phyloP scores from a whole-genome alignment of 2,888 invertebrate species.

The Drosophila trichaetosa region DNA sequence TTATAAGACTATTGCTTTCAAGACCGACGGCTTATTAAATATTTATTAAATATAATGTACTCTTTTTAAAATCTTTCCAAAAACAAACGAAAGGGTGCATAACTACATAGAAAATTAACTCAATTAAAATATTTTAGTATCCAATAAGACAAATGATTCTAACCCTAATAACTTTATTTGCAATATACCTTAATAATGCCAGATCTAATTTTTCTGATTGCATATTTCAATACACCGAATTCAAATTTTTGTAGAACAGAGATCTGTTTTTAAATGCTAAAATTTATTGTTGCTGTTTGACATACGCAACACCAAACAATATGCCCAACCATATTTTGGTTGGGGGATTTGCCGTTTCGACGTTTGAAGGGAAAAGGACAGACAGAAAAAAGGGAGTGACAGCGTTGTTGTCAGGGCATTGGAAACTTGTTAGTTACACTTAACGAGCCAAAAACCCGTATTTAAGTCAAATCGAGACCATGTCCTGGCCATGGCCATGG shows the following conservation, averaged over 20 bases:
- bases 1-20: background rate
- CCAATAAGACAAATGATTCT: background rate
- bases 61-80: background rate
- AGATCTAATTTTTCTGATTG: background rate
- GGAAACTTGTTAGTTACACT: constrained; percentile 73
- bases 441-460: constrained; percentile 77
- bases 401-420: constrained; percentile 29
- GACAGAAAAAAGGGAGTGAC: constrained; percentile 9
- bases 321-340: constrained; percentile 26
- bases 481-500: background rate
- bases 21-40: background rate
- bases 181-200: background rate
- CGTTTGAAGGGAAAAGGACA: constrained; percentile 29
- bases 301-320: constrained; percentile 39
- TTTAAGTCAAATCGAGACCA: constrained; percentile 68
- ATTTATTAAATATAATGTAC: background rate
- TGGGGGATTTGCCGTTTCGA: constrained; percentile 19
- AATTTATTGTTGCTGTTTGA: constrained; percentile 18
- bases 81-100: too few relatives aligned
- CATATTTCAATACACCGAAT: background rate
- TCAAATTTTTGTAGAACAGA: background rate
- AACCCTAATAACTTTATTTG: background rate
- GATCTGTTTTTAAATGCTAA: constrained; percentile 9
- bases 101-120: too few relatives aligned
- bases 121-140: too few relatives aligned